Conservation (phyloP, 2,113 vertebrate species). For the Psittacula cyanocephala region DNA sequence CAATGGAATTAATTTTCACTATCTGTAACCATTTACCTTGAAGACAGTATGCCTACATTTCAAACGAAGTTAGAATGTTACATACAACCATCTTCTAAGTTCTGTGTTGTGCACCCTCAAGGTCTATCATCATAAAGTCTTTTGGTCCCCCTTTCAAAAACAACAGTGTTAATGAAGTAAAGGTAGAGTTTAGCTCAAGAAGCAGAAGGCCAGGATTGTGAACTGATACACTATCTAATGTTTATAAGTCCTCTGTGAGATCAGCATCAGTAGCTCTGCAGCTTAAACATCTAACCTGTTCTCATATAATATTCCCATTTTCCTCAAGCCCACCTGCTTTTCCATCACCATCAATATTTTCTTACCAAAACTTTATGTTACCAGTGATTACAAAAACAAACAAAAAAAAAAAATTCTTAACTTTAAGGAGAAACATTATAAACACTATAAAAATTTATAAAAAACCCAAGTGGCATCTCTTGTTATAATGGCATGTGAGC, state of each 20-base stretch:
- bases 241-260: background rate
- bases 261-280: background rate
- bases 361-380: background rate
- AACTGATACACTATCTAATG: background rate
- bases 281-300: background rate
- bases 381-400: background rate
- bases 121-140: background rate
- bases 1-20: background rate
- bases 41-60: background rate
- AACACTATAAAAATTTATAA: background rate
- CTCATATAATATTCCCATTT: background rate
- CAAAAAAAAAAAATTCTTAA: background rate
- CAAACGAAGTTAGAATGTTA: background rate
- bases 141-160: background rate
- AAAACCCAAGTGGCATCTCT: background rate
- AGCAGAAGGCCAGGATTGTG: background rate
- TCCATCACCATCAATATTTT: background rate
- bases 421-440: background rate
- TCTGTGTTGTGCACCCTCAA: background rate
- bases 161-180: background rate
- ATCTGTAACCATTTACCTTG: background rate
- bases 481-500: background rate
- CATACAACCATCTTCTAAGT: background rate
- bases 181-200: background rate
- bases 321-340: background rate